phyloP scores from a whole-genome alignment of 1,140 invertebrate species.

The Proctacanthus coquilletti region DNA sequence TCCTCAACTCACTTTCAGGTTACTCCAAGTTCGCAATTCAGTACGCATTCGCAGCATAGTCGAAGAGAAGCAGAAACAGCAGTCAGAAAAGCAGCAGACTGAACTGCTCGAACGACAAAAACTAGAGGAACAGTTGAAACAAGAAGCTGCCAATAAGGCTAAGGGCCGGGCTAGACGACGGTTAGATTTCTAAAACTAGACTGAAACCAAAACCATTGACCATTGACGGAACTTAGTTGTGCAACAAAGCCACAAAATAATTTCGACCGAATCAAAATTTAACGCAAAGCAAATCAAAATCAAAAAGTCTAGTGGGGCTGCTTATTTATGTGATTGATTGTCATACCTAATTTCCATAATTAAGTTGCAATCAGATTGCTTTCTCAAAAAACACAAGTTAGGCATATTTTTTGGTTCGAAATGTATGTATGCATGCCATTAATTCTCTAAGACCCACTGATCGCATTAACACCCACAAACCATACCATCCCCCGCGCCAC shows the following conservation, averaged over 20 bases:
- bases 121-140: not conserved
- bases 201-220: too few relatives aligned
- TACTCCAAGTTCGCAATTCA: slow-evolving; percentile 26
- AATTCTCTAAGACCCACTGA: too few relatives aligned
- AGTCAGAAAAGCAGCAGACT: slow-evolving; percentile 18
- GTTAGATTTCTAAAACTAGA: slow-evolving; percentile 7
- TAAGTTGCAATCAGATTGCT: not conserved
- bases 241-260: too few relatives aligned
- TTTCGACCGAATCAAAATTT: too few relatives aligned
- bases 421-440: not conserved
- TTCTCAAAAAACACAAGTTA: not conserved
- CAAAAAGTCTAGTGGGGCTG: not conserved
- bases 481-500: too few relatives aligned
- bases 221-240: too few relatives aligned
- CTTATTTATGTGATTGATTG: not conserved
- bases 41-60: slow-evolving; percentile 32
- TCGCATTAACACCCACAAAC: too few relatives aligned
- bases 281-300: too few relatives aligned
- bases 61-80: slow-evolving; percentile 30
- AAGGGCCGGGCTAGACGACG: slow-evolving; percentile 8
- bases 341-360: not conserved
- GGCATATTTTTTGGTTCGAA: not conserved
- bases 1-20: slow-evolving; percentile 9
- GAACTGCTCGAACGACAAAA: slow-evolving; percentile 13
- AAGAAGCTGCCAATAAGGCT: not conserved